Evolutionary conservation across 1,140 invertebrate species (phyloP).

Genomic region (Trachymyrmex septentrionalis): DNA sequence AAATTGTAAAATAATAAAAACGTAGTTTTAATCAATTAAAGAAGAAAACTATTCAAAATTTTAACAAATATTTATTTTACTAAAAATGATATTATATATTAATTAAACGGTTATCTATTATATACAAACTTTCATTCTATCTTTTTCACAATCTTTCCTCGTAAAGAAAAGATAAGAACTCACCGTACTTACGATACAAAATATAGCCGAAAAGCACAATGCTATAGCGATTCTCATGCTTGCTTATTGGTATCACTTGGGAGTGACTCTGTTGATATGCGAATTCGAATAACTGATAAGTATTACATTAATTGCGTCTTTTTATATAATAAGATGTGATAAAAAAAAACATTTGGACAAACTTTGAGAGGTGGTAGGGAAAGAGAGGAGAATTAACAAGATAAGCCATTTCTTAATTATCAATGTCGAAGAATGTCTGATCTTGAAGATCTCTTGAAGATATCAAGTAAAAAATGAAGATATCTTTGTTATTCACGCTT

Average conservation of each 20-base stretch:
- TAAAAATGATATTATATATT: not conserved
- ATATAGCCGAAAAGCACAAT: not conserved
- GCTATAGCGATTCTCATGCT: slow-evolving; percentile 1
- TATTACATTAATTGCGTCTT: slow-evolving; percentile 33
- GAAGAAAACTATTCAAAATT: not conserved
- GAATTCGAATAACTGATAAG: slow-evolving; percentile 40
- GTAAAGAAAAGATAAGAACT: not conserved
- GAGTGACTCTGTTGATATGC: slow-evolving; percentile 21
- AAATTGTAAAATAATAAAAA: not conserved
- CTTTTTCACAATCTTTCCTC: not conserved
- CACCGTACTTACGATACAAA: slow-evolving; percentile 31
- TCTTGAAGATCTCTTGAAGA: slow-evolving; percentile 30
- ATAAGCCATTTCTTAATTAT: slow-evolving; percentile 39
- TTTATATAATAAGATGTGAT: slow-evolving; percentile 18
- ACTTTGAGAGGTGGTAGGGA: not conserved
- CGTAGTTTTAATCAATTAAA: not conserved
- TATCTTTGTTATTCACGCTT: not conserved
- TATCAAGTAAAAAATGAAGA: not conserved
- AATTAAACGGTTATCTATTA: slow-evolving; percentile 9
- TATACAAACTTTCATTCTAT: not conserved
- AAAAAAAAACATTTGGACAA: slow-evolving; percentile 31
- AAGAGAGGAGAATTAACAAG: not conserved
- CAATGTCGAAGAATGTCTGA: not conserved
- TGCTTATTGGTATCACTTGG: not conserved
- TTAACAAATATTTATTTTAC: not conserved